Evolutionary conservation across 2,888 invertebrate genomes (phyloP), one percentile per base, ranked within the genome.

Genomic region (Hydroisotoma schaefferi): DNA sequence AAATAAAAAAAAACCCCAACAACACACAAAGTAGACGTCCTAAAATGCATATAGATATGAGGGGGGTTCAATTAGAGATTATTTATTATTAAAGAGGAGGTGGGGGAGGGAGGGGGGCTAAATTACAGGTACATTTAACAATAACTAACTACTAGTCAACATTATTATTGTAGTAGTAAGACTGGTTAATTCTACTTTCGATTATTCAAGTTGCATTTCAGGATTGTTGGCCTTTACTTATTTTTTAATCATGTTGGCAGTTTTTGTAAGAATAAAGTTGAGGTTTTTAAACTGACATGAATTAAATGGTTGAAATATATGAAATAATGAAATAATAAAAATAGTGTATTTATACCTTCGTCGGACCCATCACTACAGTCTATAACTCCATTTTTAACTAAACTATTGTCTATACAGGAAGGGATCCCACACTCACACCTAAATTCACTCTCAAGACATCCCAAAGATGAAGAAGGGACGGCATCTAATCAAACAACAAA

Each of bases 301-400:
- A n/a, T n/a, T n/a, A n/a, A n/a, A n/a, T n/a, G n/a, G n/a, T n/a
- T n/a, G n/a, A n/a, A n/a, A n/a, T n/a, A n/a, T n/a, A n/a, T n/a
- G n/a, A n/a, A n/a, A n/a, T n/a, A n/a, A n/a, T n/a, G n/a, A n/a
- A n/a, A n/a, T n/a, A n/a, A n/a, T n/a, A n/a, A n/a, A n/a, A n/a
- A n/a, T n/a, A n/a, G n/a, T n/a, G n/a, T n/a, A n/a, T n/a, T n/a
- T n/a, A n/a, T 65, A 76, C 77, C 74, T 74, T 79, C 79, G 71
- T 79, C 79, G 3, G 77, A 77, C 33, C 78, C 79, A 72, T 80
- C 79, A 20, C 73, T 67, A 69, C 80, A 80, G 72, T 79, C 76
- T 44, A 73, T 73, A 25, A 72, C 69, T 48, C 78, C 78, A 71
- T 79, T 75, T 49, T 75, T 75, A 59, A 77, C 76, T 63, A 73